These are phyloP conservation scores for Lemur catta DNA, from an alignment of 2,797 vertebrate species.

Conservation along the genomic window DNA sequence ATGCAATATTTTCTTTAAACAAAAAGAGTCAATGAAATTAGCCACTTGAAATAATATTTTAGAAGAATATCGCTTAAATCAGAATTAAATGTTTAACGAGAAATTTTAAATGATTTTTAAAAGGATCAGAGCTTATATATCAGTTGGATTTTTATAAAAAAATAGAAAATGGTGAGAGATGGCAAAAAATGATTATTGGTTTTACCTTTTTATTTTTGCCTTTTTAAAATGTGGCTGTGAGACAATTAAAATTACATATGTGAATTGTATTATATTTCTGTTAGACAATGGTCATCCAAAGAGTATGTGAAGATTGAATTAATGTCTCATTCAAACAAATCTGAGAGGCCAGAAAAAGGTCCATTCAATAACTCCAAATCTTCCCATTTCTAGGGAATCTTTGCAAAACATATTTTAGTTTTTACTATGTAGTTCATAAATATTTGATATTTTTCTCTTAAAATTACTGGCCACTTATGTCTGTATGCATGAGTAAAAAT, in stretches of 20 bases:
- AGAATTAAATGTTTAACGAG: not conserved
- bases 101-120: not conserved
- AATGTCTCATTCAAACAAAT: not conserved
- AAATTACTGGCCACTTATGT: not conserved
- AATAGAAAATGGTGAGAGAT: not conserved
- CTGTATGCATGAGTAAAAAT: not conserved
- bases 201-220: not conserved
- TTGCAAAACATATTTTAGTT: not conserved
- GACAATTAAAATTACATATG: not conserved
- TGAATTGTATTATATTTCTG: not conserved
- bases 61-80: not conserved
- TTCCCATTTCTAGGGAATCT: not conserved
- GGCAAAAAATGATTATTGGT: not conserved
- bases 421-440: not conserved
- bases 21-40: not conserved
- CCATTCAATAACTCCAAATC: not conserved
- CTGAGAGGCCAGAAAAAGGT: not conserved
- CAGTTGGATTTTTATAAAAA: not conserved
- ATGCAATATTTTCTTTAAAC: not conserved
- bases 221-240: not conserved
- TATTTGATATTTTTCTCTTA: constrained; percentile 7
- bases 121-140: not conserved
- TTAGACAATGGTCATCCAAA: not conserved
- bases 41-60: not conserved
- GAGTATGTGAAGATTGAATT: not conserved